Evolutionary conservation across 2,113 vertebrate species (phyloP).

Genomic region (Oceanites oceanicus): DNA sequence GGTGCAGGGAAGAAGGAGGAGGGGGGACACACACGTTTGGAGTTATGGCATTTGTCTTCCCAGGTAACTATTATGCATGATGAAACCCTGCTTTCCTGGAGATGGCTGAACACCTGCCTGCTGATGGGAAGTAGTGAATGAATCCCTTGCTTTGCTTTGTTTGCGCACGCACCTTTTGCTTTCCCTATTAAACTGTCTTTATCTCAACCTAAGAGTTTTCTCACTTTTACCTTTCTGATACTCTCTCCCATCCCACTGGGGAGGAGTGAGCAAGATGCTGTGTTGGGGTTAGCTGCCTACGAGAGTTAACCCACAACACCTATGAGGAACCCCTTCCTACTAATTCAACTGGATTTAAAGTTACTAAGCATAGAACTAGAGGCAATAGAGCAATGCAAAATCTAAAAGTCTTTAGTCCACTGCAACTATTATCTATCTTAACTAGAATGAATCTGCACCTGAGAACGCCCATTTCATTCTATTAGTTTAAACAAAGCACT

Average conservation of each 20-base stretch:
- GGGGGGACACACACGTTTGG: too few relatives aligned
- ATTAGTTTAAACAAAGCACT: not conserved
- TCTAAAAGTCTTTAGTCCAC: not conserved
- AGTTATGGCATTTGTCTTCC: not conserved
- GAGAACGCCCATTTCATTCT: not conserved
- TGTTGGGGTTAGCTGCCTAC: not conserved
- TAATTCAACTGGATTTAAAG: not conserved
- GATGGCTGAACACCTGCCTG: not conserved
- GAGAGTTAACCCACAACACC: not conserved
- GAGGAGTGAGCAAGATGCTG: not conserved
- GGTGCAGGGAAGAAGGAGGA: not conserved
- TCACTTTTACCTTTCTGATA: not conserved
- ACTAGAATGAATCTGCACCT: not conserved
- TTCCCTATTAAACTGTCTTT: not conserved
- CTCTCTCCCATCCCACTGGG: accelerated
- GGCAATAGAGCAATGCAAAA: not conserved
- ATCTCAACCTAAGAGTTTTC: not conserved
- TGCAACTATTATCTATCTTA: not conserved
- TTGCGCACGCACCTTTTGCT: not conserved
- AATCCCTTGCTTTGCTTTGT: not conserved
- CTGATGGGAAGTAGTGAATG: not conserved
- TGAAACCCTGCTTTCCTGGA: not conserved
- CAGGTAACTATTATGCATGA: accelerated
- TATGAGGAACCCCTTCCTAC: not conserved
- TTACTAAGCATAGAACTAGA: not conserved